These are phyloP conservation scores for Galaxea fascicularis DNA, from an alignment of 92 coral and sea anemone species.

Conservation along the genomic window DNA sequence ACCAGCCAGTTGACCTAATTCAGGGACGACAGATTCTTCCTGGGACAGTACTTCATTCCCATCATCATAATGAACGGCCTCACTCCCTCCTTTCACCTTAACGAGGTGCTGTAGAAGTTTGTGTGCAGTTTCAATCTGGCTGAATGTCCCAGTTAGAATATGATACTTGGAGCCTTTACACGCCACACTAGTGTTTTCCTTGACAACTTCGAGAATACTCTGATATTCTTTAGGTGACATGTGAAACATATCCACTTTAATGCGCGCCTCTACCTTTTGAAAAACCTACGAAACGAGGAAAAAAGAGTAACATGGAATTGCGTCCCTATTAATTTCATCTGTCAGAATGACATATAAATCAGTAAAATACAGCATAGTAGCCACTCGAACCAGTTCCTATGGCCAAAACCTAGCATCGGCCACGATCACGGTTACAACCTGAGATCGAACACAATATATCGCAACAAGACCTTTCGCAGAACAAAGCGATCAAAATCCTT, in stretches of 20 bases:
- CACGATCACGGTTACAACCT: too few relatives aligned
- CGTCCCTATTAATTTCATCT: too few relatives aligned
- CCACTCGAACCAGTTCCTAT: too few relatives aligned
- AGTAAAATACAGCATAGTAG: too few relatives aligned
- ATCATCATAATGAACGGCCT: background rate
- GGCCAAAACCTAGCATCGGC: too few relatives aligned
- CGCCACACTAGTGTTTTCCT: constrained; percentile 26
- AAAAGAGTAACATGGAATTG: background rate
- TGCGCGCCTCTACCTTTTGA: constrained; percentile 47
- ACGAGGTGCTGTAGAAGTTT: background rate
- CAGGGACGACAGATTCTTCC: background rate
- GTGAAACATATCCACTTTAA: background rate
- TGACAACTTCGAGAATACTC: constrained; percentile 14
- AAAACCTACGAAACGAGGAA: constrained; percentile 24
- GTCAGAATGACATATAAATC: too few relatives aligned
- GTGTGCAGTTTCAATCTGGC: constrained; percentile 38
- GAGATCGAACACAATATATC: too few relatives aligned
- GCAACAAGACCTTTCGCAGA: too few relatives aligned
- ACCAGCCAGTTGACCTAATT: background rate
- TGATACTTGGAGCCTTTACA: constrained; percentile 7
- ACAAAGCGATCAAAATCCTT: too few relatives aligned
- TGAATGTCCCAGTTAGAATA: constrained; percentile 40
- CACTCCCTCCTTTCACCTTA: background rate
- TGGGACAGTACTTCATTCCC: background rate
- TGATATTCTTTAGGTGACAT: background rate